Percentiles rank a stretch among this genome's conserved stretches.
Conservation (phyloP, 1,140 invertebrate genomes). For the Oscheius sp. region DNA sequence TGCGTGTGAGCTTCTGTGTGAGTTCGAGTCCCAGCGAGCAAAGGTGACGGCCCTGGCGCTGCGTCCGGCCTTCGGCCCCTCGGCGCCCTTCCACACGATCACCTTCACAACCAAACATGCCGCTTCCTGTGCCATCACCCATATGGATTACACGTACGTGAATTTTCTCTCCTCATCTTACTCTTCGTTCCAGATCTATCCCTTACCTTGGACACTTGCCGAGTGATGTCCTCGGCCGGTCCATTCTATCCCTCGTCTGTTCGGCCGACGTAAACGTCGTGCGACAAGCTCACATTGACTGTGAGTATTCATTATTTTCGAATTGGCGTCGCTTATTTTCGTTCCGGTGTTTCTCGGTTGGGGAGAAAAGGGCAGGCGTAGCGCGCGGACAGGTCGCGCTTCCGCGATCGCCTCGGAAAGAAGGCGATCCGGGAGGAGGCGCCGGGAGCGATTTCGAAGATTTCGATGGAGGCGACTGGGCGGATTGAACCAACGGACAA, state of each 20-base stretch:
- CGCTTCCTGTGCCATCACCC: conserved; percentile 25
- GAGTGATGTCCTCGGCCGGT: conserved; percentile 55
- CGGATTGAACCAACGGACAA: too few species aligned
- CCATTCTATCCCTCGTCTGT: conserved; percentile 54
- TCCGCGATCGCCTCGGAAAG: neutral
- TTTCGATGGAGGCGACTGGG: too few species aligned
- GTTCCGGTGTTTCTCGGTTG: conserved; percentile 1
- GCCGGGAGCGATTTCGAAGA: neutral
- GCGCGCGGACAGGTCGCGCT: neutral
- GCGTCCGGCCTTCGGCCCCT: conserved; percentile 17
- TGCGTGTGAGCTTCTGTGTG: conserved; percentile 35
- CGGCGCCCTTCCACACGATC: conserved; percentile 24
- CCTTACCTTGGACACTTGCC: conserved; percentile 59
- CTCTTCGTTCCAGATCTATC: conserved; percentile 45
- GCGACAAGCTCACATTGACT: conserved; percentile 50
- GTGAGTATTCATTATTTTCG: conserved; percentile 38
- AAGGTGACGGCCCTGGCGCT: conserved; percentile 20
- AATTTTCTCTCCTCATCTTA: neutral
- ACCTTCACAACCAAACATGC: conserved; percentile 38
- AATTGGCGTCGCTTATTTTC: neutral
- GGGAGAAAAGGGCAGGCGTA: neutral
- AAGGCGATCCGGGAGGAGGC: neutral
- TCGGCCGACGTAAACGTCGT: conserved; percentile 49
- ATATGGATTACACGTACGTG: conserved; percentile 31
- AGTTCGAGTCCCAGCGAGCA: conserved; percentile 28